Evolutionary conservation across 2,888 invertebrate species (phyloP), one percentile per base, ranked within the genome.

Genomic region (Pseudeuparius sepicola): DNA sequence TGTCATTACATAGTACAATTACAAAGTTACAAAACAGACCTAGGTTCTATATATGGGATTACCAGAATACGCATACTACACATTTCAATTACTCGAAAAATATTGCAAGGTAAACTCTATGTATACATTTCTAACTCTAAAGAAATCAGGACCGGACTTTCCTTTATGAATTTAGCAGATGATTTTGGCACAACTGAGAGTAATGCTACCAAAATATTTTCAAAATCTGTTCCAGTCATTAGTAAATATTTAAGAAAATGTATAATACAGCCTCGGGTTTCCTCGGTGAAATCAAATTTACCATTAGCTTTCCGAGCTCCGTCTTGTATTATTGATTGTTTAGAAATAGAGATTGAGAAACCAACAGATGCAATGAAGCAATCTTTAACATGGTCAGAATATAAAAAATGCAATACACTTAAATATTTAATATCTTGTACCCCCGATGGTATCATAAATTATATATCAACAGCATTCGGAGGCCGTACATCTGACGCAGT

Each of bases 341-440:
- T 53, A 23, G 50, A 52, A 41, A 48, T 50, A 5, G 31, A 42
- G 38, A 48, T 52, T 12, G 36, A 52, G 24, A 49, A 51, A 37
- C 50, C 50, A 27, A 36, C 35, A 10, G 37, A 52, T 46, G 30
- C 51, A 12, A 16, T 46, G 7, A 11, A 45, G 24, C 52, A 54
- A 31, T 31, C 49, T 11, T 33, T 49, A 6, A 50, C 51, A 6
- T 53, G 49, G 49, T 54, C 51, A 3, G 47, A 51, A 4, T 53
- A 52, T 34, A 52, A 52, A 42, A 45, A 50, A 24, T 36, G 41
- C 15, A 52, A 54, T 40, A 50, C 52, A 2, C n/a, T n/a, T n/a
- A n/a, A n/a, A n/a, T n/a, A n/a, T n/a, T n/a, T n/a, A n/a, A n/a
- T n/a, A n/a, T n/a, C n/a, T n/a, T n/a, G n/a, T n/a, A n/a, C n/a